Evolutionary conservation across 2,797 vertebrate genomes (phyloP).

Genomic region (Pseudomugil gertrudae): DNA sequence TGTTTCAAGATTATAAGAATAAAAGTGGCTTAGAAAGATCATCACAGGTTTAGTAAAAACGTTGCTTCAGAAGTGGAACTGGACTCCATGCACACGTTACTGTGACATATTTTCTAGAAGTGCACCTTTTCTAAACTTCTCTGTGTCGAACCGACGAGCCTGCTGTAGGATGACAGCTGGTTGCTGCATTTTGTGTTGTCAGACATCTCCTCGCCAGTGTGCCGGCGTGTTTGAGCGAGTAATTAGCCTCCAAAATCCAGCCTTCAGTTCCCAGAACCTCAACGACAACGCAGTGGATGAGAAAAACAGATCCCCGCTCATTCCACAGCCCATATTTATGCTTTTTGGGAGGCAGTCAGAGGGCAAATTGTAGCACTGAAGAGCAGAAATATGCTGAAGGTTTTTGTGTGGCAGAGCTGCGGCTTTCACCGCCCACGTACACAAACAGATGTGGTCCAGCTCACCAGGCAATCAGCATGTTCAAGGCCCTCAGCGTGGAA

Average conservation of each 20-base stretch:
- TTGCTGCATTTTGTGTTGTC: slow-evolving; percentile 41
- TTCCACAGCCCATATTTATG: slow-evolving; percentile 64
- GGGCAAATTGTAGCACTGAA: slow-evolving; percentile 71
- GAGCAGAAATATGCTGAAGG: slow-evolving; percentile 70
- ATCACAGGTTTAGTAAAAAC: too few relatives aligned
- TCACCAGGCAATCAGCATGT: slow-evolving; percentile 45
- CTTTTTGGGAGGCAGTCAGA: slow-evolving; percentile 61
- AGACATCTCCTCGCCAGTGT: slow-evolving; percentile 52
- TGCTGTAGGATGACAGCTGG: slow-evolving; percentile 32
- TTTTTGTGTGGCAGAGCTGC: slow-evolving; percentile 71
- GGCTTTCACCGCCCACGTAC: slow-evolving; percentile 61
- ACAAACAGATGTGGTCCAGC: slow-evolving; percentile 68
- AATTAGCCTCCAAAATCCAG: slow-evolving; percentile 73
- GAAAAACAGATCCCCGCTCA: slow-evolving; percentile 74
- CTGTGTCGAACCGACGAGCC: slow-evolving; percentile 33
- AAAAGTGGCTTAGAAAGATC: too few relatives aligned
- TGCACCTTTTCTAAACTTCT: slow-evolving; percentile 3
- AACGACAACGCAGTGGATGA: slow-evolving; percentile 64
- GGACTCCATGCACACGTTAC: slow-evolving; percentile 11
- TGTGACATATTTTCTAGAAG: not conserved
- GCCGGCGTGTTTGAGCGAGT: slow-evolving; percentile 67
- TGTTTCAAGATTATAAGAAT: too few relatives aligned
- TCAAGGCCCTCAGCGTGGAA: slow-evolving; percentile 44
- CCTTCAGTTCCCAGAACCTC: slow-evolving; percentile 75
- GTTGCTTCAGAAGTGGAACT: slow-evolving; percentile 57